Conservation (phyloP, 2,113 vertebrate genomes). For the Chaetodon trifascialis region DNA sequence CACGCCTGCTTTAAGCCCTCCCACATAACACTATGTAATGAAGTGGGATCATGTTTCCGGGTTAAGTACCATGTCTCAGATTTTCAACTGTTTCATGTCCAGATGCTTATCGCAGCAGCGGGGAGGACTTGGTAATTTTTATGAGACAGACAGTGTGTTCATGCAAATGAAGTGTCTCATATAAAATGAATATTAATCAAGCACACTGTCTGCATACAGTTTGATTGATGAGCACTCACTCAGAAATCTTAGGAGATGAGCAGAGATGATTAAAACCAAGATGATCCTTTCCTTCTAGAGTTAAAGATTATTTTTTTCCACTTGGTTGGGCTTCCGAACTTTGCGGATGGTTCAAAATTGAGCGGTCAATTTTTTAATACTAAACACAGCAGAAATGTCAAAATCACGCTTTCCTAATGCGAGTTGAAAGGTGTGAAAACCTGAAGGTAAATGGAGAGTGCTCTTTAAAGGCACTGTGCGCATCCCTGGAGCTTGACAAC, state of each 20-base stretch:
- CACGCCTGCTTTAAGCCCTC: slow-evolving; percentile 67
- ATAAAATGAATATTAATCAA: slow-evolving; percentile 75
- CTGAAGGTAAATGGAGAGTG: slow-evolving; percentile 57
- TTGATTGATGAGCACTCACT: slow-evolving; percentile 74
- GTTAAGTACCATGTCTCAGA: slow-evolving; percentile 73
- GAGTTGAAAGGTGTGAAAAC: slow-evolving; percentile 55
- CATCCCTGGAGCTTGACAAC: slow-evolving; percentile 66
- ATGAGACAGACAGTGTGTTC: slow-evolving; percentile 72
- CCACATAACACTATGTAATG: slow-evolving; percentile 72
- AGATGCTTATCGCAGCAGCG: slow-evolving; percentile 70
- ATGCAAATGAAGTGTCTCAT: slow-evolving; percentile 77
- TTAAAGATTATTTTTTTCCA: slow-evolving; percentile 50
- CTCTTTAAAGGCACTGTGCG: slow-evolving; percentile 45
- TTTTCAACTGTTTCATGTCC: slow-evolving; percentile 74
- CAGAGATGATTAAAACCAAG: slow-evolving; percentile 66
- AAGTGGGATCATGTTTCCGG: slow-evolving; percentile 69
- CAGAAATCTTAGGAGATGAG: slow-evolving; percentile 69
- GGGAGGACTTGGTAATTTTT: slow-evolving; percentile 66
- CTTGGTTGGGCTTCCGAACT: slow-evolving; percentile 32
- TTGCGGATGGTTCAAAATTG: slow-evolving; percentile 30
- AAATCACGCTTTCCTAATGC: slow-evolving; percentile 36
- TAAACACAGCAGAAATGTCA: slow-evolving; percentile 39
- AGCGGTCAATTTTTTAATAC: slow-evolving; percentile 33
- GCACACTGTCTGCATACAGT: slow-evolving; percentile 65
- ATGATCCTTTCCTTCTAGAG: slow-evolving; percentile 39